These are phyloP conservation scores for Lasioglossum pauxillum DNA, from an alignment of 2,888 invertebrate species.

Conservation along the genomic window DNA sequence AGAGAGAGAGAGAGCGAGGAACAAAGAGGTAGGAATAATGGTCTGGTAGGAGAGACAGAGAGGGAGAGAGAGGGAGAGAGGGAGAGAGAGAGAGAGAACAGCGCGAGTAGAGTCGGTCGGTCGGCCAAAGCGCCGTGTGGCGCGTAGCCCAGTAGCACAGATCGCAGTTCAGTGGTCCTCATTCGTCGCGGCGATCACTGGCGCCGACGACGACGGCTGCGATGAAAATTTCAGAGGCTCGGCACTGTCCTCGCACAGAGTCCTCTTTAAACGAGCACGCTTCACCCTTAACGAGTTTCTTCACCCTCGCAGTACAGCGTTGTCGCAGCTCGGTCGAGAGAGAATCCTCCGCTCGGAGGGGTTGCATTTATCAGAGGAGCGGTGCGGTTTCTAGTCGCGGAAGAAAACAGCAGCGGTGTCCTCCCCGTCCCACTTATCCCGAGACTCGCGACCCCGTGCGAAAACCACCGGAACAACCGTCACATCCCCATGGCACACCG, in stretches of 20 bases:
- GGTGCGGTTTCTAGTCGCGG: not conserved
- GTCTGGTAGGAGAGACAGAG: conserved; percentile 12
- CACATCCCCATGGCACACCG: conserved; percentile 12
- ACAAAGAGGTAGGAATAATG: conserved; percentile 16
- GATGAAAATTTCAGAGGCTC: not conserved
- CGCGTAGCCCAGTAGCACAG: conserved; percentile 81
- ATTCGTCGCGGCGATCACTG: not conserved
- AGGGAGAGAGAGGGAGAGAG: conserved; percentile 17
- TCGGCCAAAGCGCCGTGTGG: conserved; percentile 71
- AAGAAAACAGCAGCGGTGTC: not conserved
- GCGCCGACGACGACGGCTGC: not conserved
- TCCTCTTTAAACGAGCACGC: not conserved
- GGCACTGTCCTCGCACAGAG: not conserved
- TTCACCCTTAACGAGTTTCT: conserved; percentile 3
- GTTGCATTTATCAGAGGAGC: not conserved
- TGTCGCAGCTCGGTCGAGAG: not conserved
- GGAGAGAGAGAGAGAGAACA: conserved; percentile 22
- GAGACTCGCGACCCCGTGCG: not conserved
- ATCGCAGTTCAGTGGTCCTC: conserved; percentile 77
- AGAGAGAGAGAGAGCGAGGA: not conserved
- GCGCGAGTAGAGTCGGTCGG: conserved; percentile 68
- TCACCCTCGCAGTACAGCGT: not conserved
- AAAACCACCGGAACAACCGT: conserved; percentile 29
- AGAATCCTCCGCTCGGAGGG: not conserved
- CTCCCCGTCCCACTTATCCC: not conserved